Evolutionary conservation across 2,113 vertebrate species (phyloP).

Genomic region (Petroica traversi): DNA sequence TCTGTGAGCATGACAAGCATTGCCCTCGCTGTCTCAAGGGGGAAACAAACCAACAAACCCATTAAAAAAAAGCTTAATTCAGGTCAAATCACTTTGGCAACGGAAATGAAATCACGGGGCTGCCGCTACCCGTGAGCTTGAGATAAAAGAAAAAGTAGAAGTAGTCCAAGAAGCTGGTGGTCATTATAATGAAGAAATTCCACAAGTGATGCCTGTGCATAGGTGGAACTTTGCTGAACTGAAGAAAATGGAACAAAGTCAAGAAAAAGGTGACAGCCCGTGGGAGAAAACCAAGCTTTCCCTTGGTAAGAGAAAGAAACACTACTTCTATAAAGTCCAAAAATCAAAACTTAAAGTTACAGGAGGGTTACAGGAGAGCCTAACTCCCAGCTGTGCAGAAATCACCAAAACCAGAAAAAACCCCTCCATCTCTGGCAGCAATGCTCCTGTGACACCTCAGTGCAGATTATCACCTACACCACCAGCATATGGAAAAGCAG

Average conservation of each 20-base stretch:
- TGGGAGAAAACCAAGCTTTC: not conserved
- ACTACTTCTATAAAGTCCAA: not conserved
- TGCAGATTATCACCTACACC: not conserved
- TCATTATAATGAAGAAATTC: not conserved
- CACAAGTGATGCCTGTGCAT: constrained; percentile 25
- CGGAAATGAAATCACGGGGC: not conserved
- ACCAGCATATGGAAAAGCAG: accelerated
- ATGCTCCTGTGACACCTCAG: accelerated
- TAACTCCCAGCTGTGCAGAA: not conserved
- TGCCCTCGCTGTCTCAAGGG: too few relatives aligned
- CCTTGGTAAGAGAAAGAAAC: not conserved
- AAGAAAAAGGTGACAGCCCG: not conserved
- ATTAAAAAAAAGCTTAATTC: too few relatives aligned
- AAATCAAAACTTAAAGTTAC: not conserved
- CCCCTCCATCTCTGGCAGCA: not conserved
- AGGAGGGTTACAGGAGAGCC: not conserved
- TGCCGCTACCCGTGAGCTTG: not conserved
- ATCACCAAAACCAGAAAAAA: not conserved
- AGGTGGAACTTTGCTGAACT: not conserved
- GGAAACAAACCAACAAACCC: too few relatives aligned
- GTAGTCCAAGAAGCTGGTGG: not conserved
- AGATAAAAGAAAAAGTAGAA: not conserved
- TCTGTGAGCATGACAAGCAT: too few relatives aligned
- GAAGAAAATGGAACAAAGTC: not conserved
- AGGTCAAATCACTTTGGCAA: too few relatives aligned